Evolutionary conservation across 2,113 vertebrate species (phyloP).

Genomic region (Phodopus roborovskii): DNA sequence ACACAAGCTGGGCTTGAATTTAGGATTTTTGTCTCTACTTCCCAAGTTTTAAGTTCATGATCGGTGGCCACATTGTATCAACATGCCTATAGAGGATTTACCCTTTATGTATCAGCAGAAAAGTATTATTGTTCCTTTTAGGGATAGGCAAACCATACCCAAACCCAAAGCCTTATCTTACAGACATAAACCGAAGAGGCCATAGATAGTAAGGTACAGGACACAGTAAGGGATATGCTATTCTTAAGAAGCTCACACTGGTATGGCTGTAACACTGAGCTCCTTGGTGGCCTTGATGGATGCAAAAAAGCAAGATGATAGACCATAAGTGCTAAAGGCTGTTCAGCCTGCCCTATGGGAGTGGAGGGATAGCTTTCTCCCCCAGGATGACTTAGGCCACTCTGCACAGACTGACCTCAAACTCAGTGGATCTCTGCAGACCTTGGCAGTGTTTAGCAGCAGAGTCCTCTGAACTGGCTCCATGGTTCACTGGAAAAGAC

Average conservation of each 20-base stretch:
- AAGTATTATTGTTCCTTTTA: conserved; percentile 82
- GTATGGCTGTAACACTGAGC: conserved; percentile 71
- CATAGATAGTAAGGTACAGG: conserved; percentile 77
- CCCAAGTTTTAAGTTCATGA: neutral
- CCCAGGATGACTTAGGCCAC: conserved; percentile 82
- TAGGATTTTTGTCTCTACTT: neutral
- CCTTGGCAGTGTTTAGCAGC: conserved; percentile 93
- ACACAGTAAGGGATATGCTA: conserved; percentile 67
- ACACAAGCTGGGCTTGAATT: neutral
- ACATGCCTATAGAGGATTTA: neutral
- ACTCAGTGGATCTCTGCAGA: conserved; percentile 94
- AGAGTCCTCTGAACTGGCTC: conserved; percentile 88
- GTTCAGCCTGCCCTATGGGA: conserved; percentile 62
- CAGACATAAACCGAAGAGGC: conserved; percentile 83
- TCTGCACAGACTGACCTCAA: conserved; percentile 93
- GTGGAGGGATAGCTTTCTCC: neutral
- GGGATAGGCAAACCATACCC: conserved; percentile 84
- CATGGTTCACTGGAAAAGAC: conserved; percentile 92
- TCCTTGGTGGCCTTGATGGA: conserved; percentile 77
- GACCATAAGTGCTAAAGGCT: conserved; percentile 75
- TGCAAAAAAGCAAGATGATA: conserved; percentile 66
- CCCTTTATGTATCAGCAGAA: conserved; percentile 79
- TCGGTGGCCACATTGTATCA: neutral
- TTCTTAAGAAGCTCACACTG: conserved; percentile 72
- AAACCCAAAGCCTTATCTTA: conserved; percentile 83